Evolutionary conservation across 2,888 invertebrate species (phyloP), one percentile per base, ranked within the genome.

Genomic region (Cordilura impudica): DNA sequence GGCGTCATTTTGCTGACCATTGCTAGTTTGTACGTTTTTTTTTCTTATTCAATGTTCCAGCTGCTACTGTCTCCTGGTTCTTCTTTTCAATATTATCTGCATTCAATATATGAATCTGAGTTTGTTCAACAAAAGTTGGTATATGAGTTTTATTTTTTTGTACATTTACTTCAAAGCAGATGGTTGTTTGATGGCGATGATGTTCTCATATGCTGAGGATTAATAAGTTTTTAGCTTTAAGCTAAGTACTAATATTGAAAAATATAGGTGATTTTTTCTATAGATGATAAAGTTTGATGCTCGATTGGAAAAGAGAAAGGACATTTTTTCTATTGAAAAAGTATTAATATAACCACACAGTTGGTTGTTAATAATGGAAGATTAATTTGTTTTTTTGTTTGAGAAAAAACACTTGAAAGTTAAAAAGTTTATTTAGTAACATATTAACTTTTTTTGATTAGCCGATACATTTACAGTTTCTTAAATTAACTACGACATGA

Each of bases 1-100:
- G 79, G 75, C 79, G 79, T 81, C 77, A 81, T 81, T 81, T 82
- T 81, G 83, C 83, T 83, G 83, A 82, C 83, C 83, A 66, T 79
- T 77, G 82, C 78, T 74, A 65, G 72, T 80, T 81, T 74, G 26
- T 67, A 56, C 26, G 60, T 54, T 31, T 47, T 23, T 61, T 39
- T 53, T 69, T 58, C 31, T 63, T 39, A 67, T 58, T 58, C 70
- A 71, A 49, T 74, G 58, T 71, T 45, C 51, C 66, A 78, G 73
- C 61, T 74, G 49, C 65, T 35, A 29, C 58, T 74, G 35, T 58
- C 74, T 74, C 66, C n/a, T n/a, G n/a, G n/a, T 49, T 74, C 35
- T 65, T 39, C 18, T 43, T 54, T 76, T 56, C 71, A 78, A 80
- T 75, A 80, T 80, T 81, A 78, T 80, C 76, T 80, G 80, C 77